Base-by-base conservation (phyloP, 2,888 invertebrate genomes). In the Agrotis puta region DNA sequence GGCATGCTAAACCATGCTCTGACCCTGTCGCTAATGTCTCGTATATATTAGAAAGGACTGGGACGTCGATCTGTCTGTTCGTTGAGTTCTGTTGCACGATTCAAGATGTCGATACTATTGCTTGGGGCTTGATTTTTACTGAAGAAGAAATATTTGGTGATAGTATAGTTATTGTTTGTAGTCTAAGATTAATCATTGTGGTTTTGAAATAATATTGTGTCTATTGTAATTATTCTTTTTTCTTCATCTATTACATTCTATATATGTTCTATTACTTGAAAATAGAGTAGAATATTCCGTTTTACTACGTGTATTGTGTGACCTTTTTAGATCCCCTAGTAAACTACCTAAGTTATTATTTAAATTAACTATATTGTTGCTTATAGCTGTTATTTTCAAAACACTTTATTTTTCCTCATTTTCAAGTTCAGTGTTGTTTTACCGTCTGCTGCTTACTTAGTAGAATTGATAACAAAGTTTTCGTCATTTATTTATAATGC, bases 31-130 rank as follows among this genome's bases (percentile, higher is more conserved):
- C 71, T 79, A 83, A 83, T 80, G 70, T 75, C 64, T 64, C 64
- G 80, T 76, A 83, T 85, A 82, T 82, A 85, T 85, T 85, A 82
- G 85, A 85, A 83, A 80, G 82, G 83, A 71, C 66, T 71, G 45
- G 74, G 73, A 69, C 67, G 70, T 74, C 83, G 77, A 85, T 83
- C 77, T 79, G 74, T 79, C 74, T 81, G 69, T 64, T 47, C 57
- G 22, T 56, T 50, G 45, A 63, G 71, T 69, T 73, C n/a, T 53
- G 64, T 71, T 64, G 68, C 62, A 72, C 67, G 75, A 84, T 70
- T 76, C 81, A 78, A 70, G 74, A 72, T 76, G 59, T 22, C 9
- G 66, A 74, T 76, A 58, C 47, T 56, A 66, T 75, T 82, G 54
- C 64, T 69, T 47, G 24, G 33, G 20, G 59, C n/a, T 59, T 61